Evolutionary conservation across 2,797 vertebrate genomes (phyloP).

Genomic region (Pangasius sanitwongsei): DNA sequence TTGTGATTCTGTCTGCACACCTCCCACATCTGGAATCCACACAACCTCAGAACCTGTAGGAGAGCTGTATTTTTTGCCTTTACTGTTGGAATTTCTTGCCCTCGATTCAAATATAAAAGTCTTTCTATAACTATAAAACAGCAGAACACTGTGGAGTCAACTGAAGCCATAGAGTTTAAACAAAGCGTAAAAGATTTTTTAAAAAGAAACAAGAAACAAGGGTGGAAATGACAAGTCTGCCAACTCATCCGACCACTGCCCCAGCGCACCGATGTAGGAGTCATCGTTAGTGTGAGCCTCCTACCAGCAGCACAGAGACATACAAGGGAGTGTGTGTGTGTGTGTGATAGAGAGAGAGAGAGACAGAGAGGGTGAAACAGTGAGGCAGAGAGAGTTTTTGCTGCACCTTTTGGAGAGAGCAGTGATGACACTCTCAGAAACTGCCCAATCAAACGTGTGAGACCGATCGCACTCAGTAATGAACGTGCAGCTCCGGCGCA

Average conservation of each 20-base stretch:
- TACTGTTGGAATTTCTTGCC: no score
- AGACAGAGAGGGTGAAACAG: neutral
- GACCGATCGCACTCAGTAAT: constrained; percentile 23
- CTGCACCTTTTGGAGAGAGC: neutral
- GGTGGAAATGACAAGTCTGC: constrained; percentile 2
- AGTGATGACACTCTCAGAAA: neutral
- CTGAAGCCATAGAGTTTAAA: neutral
- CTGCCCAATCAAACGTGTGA: constrained; percentile 50
- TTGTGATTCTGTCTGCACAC: neutral
- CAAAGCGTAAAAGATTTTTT: neutral
- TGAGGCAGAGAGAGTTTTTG: neutral
- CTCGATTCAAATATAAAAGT: neutral
- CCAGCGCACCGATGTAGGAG: neutral
- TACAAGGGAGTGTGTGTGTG: neutral
- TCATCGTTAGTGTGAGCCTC: constrained; percentile 24
- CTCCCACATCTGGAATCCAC: neutral
- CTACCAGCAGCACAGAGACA: constrained; percentile 17
- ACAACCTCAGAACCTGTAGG: neutral
- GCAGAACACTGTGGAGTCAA: neutral
- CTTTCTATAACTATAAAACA: neutral
- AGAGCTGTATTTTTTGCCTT: neutral
- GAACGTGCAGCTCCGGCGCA: constrained; percentile 14
- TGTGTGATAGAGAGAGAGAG: neutral
- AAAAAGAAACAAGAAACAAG: neutral
- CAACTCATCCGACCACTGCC: neutral